Base-by-base conservation (phyloP, 37 sponge, comb jelly and placozoan genomes). In the Hormiphora californensis region DNA sequence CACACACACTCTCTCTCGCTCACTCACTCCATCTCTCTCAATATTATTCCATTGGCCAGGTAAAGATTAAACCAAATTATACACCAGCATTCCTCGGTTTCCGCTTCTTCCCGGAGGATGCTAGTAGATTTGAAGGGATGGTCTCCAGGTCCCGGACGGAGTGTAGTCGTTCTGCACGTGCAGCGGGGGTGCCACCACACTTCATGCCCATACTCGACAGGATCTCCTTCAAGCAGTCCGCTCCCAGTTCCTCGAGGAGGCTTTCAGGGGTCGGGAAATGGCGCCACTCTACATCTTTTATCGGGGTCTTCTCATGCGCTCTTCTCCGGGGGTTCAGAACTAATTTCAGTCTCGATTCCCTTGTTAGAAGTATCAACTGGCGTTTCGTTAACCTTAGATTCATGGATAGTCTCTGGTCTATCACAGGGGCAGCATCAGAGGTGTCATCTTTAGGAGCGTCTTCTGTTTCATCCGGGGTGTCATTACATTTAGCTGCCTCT, bases 141-240 rank as follows among this genome's bases (percentile, higher is more conserved):
- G 92, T 85, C 9, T 92, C 90, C 31, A 88, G 89, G 5, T 90
- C 90, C 54, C 91, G 92, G 0, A 87, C 88, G 4, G 90, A 89
- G 73, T 90, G 93, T 15, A 96, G 90, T 39, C 96, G 85, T n/a
- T 81, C 85, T 12, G 92, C 94, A 63, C 92, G 78, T 78, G 92
- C 88, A 9, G 55, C 55, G 19, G 90, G 88, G 0, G 96, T 93
- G 30, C 96, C 96, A 30, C 96, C 96, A 90, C 96, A 93, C 87
- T 96, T 96, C 40, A 96, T 89, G 3, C 96, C 96, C 55, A 92
- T 43, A 0, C 63, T 31, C 65, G 65, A 62, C 22, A 93, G 90
- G 4, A 69, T 35, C 0, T 1, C 32, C 91, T 93, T 96, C 36
- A 96, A 51, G 27, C 43, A 30, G 32, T 96, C 91, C 4, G 87